phyloP scores from a whole-genome alignment of 2,888 invertebrate species.

The Stenolophus ochropezus region DNA sequence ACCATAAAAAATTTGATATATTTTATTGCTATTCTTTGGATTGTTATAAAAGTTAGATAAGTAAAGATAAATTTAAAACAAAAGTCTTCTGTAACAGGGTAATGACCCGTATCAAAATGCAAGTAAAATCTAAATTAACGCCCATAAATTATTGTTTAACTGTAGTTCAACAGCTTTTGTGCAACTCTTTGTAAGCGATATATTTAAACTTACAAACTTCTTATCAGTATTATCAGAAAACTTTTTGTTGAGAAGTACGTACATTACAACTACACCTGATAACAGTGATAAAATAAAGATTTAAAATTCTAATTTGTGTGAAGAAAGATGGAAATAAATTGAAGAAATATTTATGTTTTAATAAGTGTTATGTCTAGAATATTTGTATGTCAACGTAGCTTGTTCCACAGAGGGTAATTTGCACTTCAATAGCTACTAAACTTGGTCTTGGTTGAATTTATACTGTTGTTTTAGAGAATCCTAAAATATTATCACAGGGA shows the following conservation, averaged over 20 bases:
- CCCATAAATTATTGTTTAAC: too few species aligned
- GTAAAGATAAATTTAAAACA: too few species aligned
- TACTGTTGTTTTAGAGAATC: slow-evolving; percentile 14
- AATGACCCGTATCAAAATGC: too few species aligned
- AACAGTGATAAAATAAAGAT: neutral
- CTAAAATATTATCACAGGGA: neutral
- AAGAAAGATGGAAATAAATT: neutral
- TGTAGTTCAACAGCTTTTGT: too few species aligned
- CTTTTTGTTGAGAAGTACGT: neutral
- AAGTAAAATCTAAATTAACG: too few species aligned
- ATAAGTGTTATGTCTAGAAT: neutral
- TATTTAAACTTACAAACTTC: neutral
- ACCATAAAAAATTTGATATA: too few species aligned
- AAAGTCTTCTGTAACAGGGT: too few species aligned
- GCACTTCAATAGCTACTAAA: neutral
- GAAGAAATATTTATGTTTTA: neutral
- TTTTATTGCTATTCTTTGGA: too few species aligned
- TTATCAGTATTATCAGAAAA: too few species aligned
- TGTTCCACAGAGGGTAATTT: neutral
- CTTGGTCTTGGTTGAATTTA: neutral
- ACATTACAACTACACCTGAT: neutral
- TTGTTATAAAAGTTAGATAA: too few species aligned
- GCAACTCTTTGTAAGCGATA: too few species aligned
- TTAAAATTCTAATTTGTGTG: neutral
- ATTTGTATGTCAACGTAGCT: neutral